Base-by-base conservation (phyloP, 2,113 vertebrate species). In the Ornithorhynchus anatinus region DNA sequence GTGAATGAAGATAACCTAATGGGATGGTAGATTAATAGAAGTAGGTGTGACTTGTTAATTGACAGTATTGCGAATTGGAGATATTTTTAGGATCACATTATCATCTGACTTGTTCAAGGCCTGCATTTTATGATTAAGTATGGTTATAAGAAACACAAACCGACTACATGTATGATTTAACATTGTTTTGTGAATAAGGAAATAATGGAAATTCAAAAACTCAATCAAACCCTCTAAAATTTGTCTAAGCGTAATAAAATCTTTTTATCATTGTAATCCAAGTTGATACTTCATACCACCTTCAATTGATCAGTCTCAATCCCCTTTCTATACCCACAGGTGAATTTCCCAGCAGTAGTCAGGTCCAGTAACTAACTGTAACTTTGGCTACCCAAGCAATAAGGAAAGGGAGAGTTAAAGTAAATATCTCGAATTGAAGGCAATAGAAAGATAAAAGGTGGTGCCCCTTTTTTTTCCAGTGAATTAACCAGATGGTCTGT, bases 221-320 rank as follows among this genome's bases (percentile, higher is more conserved):
- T 3, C 35, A 62, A 59, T 76, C 64, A 11, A 2, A 20, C 62
- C 73, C 38, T 69, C 48, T 25, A 42, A 42, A 38, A 65, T 39
- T 66, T 69, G 69, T 65, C 16, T 66, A 80, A 52, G 68, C 48
- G 36, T 69, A 78, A 61, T 59, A 69, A 65, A 76, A n/a, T n/a
- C 20, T 36, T 50, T 76, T 72, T 69, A 66, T 78, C 61, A 59
- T 62, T 57, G 47, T 38, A 1, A 20, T 35, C 54, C n/a, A n/a
- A n/a, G n/a, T n/a, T n/a, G n/a, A n/a, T n/a, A n/a, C n/a, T n/a
- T n/a, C n/a, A n/a, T n/a, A n/a, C n/a, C n/a, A n/a, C n/a, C n/a
- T n/a, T n/a, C n/a, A n/a, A n/a, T n/a, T n/a, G n/a, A n/a, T n/a
- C n/a, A n/a, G n/a, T n/a, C n/a, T n/a, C n/a, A n/a, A n/a, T n/a